These are phyloP conservation scores for Martes martes DNA, from an alignment of 2,113 vertebrate genomes.

Conservation along the genomic window DNA sequence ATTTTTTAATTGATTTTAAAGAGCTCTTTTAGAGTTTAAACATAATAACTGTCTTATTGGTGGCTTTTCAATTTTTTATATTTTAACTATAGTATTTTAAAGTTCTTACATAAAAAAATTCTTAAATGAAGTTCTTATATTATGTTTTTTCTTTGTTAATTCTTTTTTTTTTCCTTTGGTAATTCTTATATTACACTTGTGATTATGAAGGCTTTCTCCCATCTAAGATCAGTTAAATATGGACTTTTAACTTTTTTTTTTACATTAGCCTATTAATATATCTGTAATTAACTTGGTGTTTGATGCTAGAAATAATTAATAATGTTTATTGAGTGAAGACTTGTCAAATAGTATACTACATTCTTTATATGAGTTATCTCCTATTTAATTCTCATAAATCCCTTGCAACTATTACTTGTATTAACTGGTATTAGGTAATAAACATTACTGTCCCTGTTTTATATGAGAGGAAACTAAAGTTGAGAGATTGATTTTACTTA, in stretches of 20 bases:
- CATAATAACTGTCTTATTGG: background rate
- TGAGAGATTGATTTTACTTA: background rate
- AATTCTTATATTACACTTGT: background rate
- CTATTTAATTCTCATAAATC: background rate
- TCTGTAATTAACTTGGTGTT: background rate
- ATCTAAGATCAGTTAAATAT: background rate
- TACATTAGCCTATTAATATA: background rate
- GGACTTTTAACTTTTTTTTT: slow-evolving; percentile 16
- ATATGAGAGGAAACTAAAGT: background rate
- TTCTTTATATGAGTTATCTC: background rate
- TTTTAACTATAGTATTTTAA: background rate
- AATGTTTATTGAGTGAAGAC: background rate
- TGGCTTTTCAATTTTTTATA: background rate
- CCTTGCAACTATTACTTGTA: background rate
- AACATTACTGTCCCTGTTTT: background rate
- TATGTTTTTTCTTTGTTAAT: background rate
- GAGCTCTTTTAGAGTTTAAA: background rate
- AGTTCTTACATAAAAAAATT: background rate
- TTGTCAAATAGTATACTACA: background rate
- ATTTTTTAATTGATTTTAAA: background rate
- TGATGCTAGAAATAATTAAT: background rate
- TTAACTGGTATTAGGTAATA: background rate
- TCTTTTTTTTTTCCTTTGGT: background rate
- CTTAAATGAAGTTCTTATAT: background rate
- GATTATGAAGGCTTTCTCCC: background rate